phyloP scores from a whole-genome alignment of 2,888 invertebrate genomes.

The Drosophila multiciliata region DNA sequence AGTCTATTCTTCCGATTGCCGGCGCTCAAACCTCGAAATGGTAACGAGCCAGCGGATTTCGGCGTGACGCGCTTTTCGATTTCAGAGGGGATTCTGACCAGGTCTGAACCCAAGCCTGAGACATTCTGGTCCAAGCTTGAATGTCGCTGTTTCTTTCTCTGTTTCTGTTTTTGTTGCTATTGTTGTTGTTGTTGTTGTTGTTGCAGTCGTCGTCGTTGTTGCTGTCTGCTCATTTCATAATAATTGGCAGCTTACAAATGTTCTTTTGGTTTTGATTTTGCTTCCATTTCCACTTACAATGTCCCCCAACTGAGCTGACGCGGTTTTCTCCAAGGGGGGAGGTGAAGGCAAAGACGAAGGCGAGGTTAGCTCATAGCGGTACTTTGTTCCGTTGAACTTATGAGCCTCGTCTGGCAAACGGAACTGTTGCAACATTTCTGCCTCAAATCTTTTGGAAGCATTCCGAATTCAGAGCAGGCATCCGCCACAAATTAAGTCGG shows the following conservation, averaged over 20 bases:
- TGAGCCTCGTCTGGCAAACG: constrained; percentile 31
- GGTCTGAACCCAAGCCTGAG: constrained; percentile 5
- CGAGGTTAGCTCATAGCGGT: constrained; percentile 56
- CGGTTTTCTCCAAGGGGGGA: constrained; percentile 41
- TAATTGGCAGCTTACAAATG: constrained; percentile 78
- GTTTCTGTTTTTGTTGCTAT: too few relatives aligned
- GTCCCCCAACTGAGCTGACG: constrained; percentile 45
- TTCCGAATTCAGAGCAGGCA: constrained; percentile 59
- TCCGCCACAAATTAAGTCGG: constrained; percentile 69
- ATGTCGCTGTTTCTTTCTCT: constrained; percentile 55
- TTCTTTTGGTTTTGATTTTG: constrained; percentile 72
- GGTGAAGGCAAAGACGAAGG: background rate
- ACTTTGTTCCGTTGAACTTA: constrained; percentile 70
- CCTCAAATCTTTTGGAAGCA: constrained; percentile 42
- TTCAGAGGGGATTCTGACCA: constrained; percentile 20
- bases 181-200: background rate
- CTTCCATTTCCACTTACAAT: constrained; percentile 48
- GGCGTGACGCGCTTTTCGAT: constrained; percentile 76
- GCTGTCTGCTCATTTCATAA: constrained; percentile 68
- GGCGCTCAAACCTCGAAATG: constrained; percentile 70
- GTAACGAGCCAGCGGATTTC: constrained; percentile 73
- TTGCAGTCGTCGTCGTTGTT: constrained; percentile 13
- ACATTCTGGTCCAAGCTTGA: constrained; percentile 38
- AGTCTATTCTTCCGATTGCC: constrained; percentile 62
- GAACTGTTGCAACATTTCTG: constrained; percentile 51